Base-by-base conservation (phyloP, 2,888 invertebrate species). In the Bibio marci region DNA sequence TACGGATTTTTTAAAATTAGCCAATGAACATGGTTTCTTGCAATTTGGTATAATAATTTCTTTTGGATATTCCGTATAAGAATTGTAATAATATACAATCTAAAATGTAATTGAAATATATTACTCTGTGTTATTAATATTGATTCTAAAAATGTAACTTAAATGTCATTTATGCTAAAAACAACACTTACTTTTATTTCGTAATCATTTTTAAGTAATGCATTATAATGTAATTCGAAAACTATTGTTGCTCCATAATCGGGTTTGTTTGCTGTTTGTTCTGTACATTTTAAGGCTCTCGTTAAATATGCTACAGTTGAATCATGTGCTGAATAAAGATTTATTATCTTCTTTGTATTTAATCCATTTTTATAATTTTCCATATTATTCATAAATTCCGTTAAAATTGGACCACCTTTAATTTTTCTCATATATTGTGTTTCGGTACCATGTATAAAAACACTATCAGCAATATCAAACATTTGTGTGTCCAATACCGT, bases 311-410 rank as follows among this genome's bases (percentile, higher is more conserved):
- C 79, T 17, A 91, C 59, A 0, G 81, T 86, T 4, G 82, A 67
- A 58, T 91, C 90, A 55, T 91, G 90, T 0, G 70, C 85, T 0
- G 83, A 75, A 59, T 82, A 86, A 41, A 86, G 54, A 50, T 71
- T 71, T 44, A 83, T 60, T 35, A 67, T 68, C 3, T 70, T 64
- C 46, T 70, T 64, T 2, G 66, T 59, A 36, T 58, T 63, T 3
- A 63, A n/a, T 41, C 62, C 62, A 11, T 54, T 58, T 31, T 54
- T 49, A 1, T 60, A 60, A 32, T 66, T 70, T 18, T 66, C 63
- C 27, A 87, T 74, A 38, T 73, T 66, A 10, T 66, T 54, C 22
- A 73, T 62, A 37, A 86, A 71, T 48, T 81, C 74, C 30, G 71
- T 70, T 3, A 88, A 54, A 28, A 88, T 63, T 0, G 80, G 54